Conservation (phyloP, 92 coral and sea anemone genomes). For the Montipora capitata region DNA sequence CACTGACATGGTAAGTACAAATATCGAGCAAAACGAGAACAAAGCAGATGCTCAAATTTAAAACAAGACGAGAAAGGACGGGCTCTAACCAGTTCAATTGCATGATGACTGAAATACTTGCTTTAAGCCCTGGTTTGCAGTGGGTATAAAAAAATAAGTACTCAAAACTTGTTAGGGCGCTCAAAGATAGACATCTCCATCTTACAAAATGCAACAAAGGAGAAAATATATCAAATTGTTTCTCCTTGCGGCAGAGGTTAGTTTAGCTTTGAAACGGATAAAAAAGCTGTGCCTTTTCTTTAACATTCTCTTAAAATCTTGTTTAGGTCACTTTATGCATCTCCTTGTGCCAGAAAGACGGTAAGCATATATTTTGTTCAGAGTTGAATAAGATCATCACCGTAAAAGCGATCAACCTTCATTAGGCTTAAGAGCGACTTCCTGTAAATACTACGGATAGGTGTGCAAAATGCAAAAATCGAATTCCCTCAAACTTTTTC, state of each 20-base stretch:
- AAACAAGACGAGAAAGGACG: too few species aligned
- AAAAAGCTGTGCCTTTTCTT: too few species aligned
- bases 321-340: too few species aligned
- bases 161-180: neutral
- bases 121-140: neutral
- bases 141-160: neutral
- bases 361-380: too few species aligned
- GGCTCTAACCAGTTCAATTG: neutral
- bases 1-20: slow-evolving; percentile 9
- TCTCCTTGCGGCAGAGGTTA: slow-evolving; percentile 13
- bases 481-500: too few species aligned
- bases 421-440: too few species aligned
- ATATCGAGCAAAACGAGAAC: slow-evolving; percentile 28
- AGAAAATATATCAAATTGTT: neutral
- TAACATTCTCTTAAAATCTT: too few species aligned
- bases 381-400: too few species aligned
- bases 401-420: too few species aligned
- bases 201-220: slow-evolving; percentile 6
- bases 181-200: neutral
- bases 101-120: neutral
- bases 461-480: too few species aligned
- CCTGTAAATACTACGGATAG: too few species aligned
- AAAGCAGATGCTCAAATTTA: slow-evolving; percentile 20
- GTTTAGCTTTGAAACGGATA: neutral
- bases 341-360: too few species aligned